Evolutionary conservation across 2,888 invertebrate genomes (phyloP), one percentile per base, ranked within the genome.

Genomic region (Brassicogethes aeneus): DNA sequence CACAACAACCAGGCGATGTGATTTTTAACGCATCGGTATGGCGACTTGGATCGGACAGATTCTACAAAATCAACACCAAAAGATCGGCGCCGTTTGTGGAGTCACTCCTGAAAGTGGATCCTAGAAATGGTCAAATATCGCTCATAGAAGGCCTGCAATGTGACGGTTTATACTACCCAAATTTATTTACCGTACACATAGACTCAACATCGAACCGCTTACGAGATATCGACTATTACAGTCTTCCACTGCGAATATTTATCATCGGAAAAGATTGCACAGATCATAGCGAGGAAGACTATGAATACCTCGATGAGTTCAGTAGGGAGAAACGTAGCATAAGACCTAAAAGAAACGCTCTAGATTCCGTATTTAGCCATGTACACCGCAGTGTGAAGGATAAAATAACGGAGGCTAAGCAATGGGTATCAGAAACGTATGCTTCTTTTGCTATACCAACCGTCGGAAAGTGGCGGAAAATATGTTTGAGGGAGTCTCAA

Each of bases 381-480:
- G 72, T 76, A 36, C 76, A 78, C 60, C 74, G 78, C 64, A 72
- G 76, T 32, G 70, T 80, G 54, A 80, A 81, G 60, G 70, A 77
- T 10, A 77, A 80, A 62, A 76, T 85, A 47, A 74, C 82, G 7
- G 84, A 85, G 56, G 87, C 88, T 10, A 85, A 82, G 58, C 84
- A 85, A 61, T 88, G 88, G 87, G 82, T 85, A 59, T 82, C 87
- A 12, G 89, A 89, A 65, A 89, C 89, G 0, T 81, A 86, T 52
- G 88, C 88, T 3, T 88, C 88, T 23, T 89, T 85, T 62, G 82
- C 87, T n/a, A 86, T 89, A 68, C 88, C 88, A 41, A 85, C 85
- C 17, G 79, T 80, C 16, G 82, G 83, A 61, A 78, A 79, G 57
- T 87, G 85, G 82, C 79, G 83, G 55, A 82, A 84, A 55, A 85